Percentiles rank a stretch among this genome's conserved stretches.
Conservation (phyloP, 2,113 vertebrate genomes). For the pig (Sus scrofa) region DNA sequence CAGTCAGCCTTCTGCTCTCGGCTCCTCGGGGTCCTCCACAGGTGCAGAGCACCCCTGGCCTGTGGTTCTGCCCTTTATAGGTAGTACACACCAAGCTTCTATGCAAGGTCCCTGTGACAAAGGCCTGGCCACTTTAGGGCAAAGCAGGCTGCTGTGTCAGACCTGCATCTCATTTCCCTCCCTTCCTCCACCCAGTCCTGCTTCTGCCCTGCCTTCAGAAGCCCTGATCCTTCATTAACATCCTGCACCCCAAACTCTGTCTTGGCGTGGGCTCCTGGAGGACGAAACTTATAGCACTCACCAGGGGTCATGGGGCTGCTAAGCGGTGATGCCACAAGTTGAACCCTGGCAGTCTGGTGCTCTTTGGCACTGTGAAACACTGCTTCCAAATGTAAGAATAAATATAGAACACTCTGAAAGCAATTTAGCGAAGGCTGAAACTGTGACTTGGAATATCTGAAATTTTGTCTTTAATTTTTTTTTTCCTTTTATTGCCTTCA, state of each 20-base stretch:
- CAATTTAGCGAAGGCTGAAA: background rate
- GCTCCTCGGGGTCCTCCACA: background rate
- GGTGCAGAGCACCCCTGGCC: background rate
- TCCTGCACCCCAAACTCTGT: background rate
- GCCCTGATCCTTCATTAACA: background rate
- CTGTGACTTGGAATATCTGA: background rate
- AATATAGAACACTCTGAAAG: background rate
- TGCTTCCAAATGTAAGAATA: background rate
- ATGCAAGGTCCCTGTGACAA: rapidly evolving
- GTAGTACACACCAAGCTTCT: background rate
- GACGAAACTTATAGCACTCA: background rate
- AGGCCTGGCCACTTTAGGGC: background rate
- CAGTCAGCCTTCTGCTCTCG: background rate
- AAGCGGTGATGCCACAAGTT: background rate
- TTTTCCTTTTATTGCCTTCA: too few relatives aligned
- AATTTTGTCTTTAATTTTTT: constrained; percentile 14
- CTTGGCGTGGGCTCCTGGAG: background rate
- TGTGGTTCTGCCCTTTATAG: background rate
- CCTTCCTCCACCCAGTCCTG: background rate
- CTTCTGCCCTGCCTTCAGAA: background rate
- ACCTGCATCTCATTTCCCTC: background rate
- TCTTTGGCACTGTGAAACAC: rapidly evolving
- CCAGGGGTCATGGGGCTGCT: background rate
- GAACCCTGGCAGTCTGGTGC: background rate
- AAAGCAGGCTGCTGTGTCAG: background rate